Percentiles rank a stretch among this genome's conserved stretches.
Evolutionary conservation across 2,113 vertebrate species (phyloP).

Genomic region (Grammomys dolichurus): DNA sequence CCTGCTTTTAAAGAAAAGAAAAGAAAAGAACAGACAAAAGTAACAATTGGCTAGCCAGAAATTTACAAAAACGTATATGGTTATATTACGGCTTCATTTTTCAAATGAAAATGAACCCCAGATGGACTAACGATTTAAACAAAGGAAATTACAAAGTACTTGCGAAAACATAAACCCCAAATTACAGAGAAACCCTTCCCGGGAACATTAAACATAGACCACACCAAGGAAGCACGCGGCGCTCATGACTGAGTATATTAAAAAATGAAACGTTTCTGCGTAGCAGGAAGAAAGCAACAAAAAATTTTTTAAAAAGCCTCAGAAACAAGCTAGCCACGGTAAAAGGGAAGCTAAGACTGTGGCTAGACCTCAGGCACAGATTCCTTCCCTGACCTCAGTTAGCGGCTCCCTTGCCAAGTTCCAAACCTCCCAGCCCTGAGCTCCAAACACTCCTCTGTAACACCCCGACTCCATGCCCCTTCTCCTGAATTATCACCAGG

Average conservation of each 20-base stretch:
- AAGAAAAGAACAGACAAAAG: neutral
- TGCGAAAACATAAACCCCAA: neutral
- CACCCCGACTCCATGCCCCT: neutral
- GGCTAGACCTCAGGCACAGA: neutral
- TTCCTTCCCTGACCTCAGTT: neutral
- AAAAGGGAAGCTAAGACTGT: neutral
- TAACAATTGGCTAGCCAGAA: neutral
- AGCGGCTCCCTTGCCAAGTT: neutral
- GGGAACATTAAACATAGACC: neutral
- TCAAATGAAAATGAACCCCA: conserved; percentile 37
- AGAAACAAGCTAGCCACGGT: neutral
- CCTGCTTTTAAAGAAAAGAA: no score
- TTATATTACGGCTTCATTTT: no score
- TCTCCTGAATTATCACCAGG: neutral
- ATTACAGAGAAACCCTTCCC: neutral
- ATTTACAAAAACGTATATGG: neutral
- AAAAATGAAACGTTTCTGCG: neutral
- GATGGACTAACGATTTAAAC: neutral
- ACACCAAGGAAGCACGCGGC: neutral
- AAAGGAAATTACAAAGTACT: conserved; percentile 50
- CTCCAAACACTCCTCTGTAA: neutral
- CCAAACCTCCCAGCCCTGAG: neutral
- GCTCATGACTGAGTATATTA: neutral
- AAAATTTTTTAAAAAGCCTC: neutral
- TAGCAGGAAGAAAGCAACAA: neutral